Conservation (phyloP, 2,113 vertebrate species). For the Ia io region DNA sequence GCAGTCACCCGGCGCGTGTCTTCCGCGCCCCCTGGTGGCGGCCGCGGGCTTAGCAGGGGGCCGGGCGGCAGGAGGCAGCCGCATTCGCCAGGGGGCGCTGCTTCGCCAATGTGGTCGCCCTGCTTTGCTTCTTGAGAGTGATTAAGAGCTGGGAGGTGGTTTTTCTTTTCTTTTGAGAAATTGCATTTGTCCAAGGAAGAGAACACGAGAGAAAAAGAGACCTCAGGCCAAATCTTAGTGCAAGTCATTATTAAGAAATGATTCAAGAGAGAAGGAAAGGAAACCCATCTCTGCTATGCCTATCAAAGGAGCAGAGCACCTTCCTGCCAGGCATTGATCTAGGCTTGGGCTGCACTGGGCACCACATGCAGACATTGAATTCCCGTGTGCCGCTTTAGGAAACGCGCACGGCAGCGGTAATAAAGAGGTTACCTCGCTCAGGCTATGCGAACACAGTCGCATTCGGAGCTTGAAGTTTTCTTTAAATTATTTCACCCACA, state of each 20-base stretch:
- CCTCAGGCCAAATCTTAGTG: background rate
- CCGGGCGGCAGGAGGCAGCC: background rate
- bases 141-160: background rate
- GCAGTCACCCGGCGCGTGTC: background rate
- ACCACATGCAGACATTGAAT: background rate
- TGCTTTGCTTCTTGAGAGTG: rapidly evolving
- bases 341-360: background rate
- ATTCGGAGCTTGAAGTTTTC: background rate
- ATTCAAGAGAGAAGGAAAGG: background rate
- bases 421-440: background rate
- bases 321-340: rapidly evolving
- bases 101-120: background rate
- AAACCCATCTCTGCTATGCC: background rate
- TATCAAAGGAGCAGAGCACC: background rate
- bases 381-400: background rate
- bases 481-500: background rate
- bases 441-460: background rate
- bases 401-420: no score
- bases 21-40: background rate
- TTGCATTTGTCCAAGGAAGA: background rate
- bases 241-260: background rate
- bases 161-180: background rate
- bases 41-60: background rate
- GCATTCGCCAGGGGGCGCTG: constrained; percentile 36
- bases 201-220: background rate